Percentiles rank a stretch among this genome's conserved stretches.
Evolutionary conservation across 2,113 vertebrate species (phyloP).

Genomic region (Trematomus loennbergii): DNA sequence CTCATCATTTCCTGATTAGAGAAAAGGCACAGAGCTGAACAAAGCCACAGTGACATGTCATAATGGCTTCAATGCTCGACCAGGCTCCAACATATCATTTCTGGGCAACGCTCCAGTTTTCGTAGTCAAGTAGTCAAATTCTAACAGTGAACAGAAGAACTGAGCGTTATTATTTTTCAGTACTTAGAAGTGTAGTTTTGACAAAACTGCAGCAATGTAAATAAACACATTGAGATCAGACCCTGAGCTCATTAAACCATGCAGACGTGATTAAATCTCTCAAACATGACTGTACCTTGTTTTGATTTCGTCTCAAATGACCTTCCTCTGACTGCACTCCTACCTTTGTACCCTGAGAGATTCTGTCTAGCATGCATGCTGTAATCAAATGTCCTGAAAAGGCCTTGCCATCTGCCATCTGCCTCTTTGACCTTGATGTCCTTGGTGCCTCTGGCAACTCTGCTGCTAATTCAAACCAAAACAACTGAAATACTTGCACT

Average conservation of each 20-base stretch:
- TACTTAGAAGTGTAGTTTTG: constrained; percentile 28
- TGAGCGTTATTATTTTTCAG: constrained; percentile 43
- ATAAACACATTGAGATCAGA: constrained; percentile 29
- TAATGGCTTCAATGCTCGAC: constrained; percentile 29
- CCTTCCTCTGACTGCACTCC: constrained; percentile 18
- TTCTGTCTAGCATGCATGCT: constrained; percentile 18
- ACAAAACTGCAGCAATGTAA: constrained; percentile 39
- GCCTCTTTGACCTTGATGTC: constrained; percentile 52
- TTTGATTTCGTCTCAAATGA: background rate
- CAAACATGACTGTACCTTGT: background rate
- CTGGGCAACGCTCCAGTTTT: constrained; percentile 56
- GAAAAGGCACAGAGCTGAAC: constrained; percentile 48
- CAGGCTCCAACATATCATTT: constrained; percentile 11
- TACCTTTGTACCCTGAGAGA: constrained; percentile 27
- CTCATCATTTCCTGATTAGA: constrained; percentile 64
- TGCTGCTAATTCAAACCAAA: constrained; percentile 22
- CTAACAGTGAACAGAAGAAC: constrained; percentile 34
- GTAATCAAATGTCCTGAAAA: constrained; percentile 45
- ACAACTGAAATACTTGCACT: constrained; percentile 26
- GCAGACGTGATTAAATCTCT: background rate
- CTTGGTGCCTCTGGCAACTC: constrained; percentile 37
- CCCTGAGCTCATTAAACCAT: constrained; percentile 25
- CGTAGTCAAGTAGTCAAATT: constrained; percentile 60
- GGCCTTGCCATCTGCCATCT: constrained; percentile 64
- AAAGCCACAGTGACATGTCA: constrained; percentile 45